phyloP scores from a whole-genome alignment of 2,113 vertebrate genomes.

The Petromus typicus region DNA sequence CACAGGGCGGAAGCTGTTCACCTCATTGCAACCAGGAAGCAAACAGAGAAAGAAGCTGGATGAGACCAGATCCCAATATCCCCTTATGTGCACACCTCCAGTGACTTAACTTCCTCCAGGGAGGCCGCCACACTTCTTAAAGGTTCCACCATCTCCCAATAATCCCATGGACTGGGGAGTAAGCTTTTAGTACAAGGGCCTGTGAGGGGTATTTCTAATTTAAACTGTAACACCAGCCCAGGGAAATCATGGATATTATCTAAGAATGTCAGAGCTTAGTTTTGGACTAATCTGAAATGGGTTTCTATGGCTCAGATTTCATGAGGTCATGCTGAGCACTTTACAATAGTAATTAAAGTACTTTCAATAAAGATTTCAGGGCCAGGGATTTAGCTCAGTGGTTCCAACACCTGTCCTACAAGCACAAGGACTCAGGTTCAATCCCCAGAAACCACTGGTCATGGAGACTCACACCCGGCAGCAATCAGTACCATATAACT shows the following conservation, averaged over 20 bases:
- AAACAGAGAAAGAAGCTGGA: not conserved
- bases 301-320: not conserved
- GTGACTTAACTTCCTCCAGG: not conserved
- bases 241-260: not conserved
- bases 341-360: not conserved
- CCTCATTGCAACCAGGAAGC: not conserved
- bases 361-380: not conserved
- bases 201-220: not conserved
- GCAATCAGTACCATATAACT: no score
- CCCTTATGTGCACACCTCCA: not conserved
- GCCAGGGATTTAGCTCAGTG: no score
- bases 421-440: no score
- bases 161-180: not conserved
- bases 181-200: not conserved
- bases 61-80: not conserved
- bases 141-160: not conserved
- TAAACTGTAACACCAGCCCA: not conserved
- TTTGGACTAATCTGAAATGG: not conserved
- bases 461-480: no score
- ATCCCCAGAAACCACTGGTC: no score
- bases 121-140: not conserved
- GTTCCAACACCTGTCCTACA: no score
- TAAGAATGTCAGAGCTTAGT: not conserved
- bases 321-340: conserved; percentile 26
- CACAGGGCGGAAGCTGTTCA: not conserved